Percentiles rank a stretch among this genome's conserved stretches.
phyloP scores from a whole-genome alignment of 2,888 invertebrate genomes.

The Bimastos eiseni region DNA sequence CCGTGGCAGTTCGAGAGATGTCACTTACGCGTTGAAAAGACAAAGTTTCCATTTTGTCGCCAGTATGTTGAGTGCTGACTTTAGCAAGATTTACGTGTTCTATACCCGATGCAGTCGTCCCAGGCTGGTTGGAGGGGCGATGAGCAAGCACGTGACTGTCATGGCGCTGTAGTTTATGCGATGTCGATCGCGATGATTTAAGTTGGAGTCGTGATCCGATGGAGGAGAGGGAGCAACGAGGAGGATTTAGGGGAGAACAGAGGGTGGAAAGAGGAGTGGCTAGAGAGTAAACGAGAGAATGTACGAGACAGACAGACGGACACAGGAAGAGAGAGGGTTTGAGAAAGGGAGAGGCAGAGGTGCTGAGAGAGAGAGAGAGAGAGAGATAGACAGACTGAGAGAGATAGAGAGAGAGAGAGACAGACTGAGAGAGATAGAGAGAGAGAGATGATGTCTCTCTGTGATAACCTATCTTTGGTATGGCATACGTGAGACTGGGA shows the following conservation, averaged over 20 bases:
- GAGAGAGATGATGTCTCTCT: background rate
- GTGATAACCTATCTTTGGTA: background rate
- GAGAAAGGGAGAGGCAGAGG: background rate
- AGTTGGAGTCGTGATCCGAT: constrained; percentile 3
- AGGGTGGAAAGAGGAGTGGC: too few relatives aligned
- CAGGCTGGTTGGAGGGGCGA: background rate
- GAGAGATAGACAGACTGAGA: background rate
- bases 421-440: background rate
- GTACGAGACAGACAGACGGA: background rate
- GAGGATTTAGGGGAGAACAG: background rate
- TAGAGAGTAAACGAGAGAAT: background rate
- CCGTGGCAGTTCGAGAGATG: background rate
- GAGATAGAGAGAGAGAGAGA: background rate
- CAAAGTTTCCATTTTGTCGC: background rate
- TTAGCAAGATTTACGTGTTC: background rate
- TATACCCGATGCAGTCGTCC: background rate
- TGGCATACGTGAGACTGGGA: background rate
- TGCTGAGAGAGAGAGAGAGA: too few relatives aligned
- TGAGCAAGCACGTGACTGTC: constrained; percentile 18
- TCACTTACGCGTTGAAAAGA: background rate
- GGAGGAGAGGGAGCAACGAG: constrained; percentile 15
- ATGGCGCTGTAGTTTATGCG: constrained; percentile 3
- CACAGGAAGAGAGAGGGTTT: constrained; percentile 8
- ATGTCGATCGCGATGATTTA: constrained; percentile 16
- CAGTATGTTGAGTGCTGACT: background rate